These are phyloP conservation scores for Andrena flavipes DNA, from an alignment of 2,888 invertebrate species.

Conservation along the genomic window DNA sequence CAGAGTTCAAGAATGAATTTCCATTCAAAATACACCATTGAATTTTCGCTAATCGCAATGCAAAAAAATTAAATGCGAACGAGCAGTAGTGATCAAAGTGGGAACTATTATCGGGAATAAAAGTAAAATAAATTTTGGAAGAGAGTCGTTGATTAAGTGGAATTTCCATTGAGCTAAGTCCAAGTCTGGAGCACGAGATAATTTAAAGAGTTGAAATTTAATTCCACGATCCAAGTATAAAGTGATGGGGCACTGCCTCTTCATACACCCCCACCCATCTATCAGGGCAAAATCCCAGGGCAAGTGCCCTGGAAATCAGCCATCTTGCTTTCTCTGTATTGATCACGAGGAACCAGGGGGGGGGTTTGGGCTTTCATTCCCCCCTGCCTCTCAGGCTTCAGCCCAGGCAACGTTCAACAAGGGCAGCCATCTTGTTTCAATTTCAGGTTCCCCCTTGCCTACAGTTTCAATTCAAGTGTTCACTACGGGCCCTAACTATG, in stretches of 20 bases:
- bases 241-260: constrained; percentile 33
- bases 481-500: constrained; percentile 79
- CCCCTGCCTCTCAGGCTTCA: constrained; percentile 67
- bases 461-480: constrained; percentile 73
- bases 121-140: neutral
- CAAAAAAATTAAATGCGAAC: no score
- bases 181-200: neutral
- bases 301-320: constrained; percentile 83
- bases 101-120: no score
- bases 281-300: constrained; percentile 81
- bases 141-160: neutral
- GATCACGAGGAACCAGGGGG: constrained; percentile 76
- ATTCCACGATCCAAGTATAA: constrained; percentile 34
- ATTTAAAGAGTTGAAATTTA: constrained; percentile 22
- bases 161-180: neutral
- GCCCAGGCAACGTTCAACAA: constrained; percentile 75
- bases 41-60: neutral
- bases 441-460: constrained; percentile 71
- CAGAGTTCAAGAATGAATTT: neutral
- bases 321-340: constrained; percentile 85
- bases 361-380: constrained; percentile 73
- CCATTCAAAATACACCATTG: neutral
- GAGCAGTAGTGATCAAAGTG: neutral
- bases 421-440: constrained; percentile 83
- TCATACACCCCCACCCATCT: constrained; percentile 63